Percentiles rank a stretch among this genome's conserved stretches.
phyloP scores from a whole-genome alignment of 2,888 invertebrate species.

The Tetropium fuscum region DNA sequence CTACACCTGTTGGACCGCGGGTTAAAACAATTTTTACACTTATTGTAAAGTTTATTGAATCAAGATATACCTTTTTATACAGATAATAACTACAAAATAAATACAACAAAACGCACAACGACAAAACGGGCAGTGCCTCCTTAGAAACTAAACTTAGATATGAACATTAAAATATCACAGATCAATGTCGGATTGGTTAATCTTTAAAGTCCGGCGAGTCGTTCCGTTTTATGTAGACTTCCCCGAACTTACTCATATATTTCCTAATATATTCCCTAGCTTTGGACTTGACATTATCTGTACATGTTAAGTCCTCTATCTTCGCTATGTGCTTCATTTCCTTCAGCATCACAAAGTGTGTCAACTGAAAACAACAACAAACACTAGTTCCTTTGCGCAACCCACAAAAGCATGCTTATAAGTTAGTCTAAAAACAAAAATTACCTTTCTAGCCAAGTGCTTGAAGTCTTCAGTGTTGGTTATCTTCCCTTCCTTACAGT shows the following conservation, averaged over 20 bases:
- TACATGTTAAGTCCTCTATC: slow-evolving; percentile 87
- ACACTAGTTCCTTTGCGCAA: background rate
- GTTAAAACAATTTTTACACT: slow-evolving; percentile 5
- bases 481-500: slow-evolving; percentile 87
- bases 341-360: slow-evolving; percentile 95
- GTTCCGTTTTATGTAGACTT: slow-evolving; percentile 78
- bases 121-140: background rate
- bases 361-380: slow-evolving; percentile 74
- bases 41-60: slow-evolving; percentile 11
- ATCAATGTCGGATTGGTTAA: slow-evolving; percentile 36
- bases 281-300: slow-evolving; percentile 93
- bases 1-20: no score
- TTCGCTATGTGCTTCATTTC: slow-evolving; percentile 92
- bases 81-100: slow-evolving; percentile 16
- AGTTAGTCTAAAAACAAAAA: background rate
- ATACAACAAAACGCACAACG: slow-evolving; percentile 2
- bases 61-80: slow-evolving; percentile 11
- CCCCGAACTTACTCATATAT: slow-evolving; percentile 96
- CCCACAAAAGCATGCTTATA: background rate
- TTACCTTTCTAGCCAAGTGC: slow-evolving; percentile 91
- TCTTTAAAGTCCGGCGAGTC: slow-evolving; percentile 69
- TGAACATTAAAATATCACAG: slow-evolving; percentile 42
- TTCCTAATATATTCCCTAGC: slow-evolving; percentile 95
- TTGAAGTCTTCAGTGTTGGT: slow-evolving; percentile 93
- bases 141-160: no score